Evolutionary conservation across 2,797 vertebrate species (phyloP).

Genomic region (Sphenopsis melanotis): DNA sequence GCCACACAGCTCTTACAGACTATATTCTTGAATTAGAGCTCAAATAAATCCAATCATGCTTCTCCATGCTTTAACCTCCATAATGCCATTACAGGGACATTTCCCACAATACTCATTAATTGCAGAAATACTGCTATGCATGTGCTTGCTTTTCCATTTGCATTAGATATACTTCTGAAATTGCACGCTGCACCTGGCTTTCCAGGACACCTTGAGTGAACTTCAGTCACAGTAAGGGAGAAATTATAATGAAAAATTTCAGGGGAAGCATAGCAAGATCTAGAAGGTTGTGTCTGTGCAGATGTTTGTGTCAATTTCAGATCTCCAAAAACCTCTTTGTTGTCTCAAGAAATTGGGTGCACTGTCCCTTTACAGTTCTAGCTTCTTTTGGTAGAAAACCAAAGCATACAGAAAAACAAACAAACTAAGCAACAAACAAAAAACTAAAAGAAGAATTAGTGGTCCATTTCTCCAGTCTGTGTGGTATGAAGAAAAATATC

Average conservation of each 20-base stretch:
- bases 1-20: neutral
- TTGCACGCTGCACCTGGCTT: neutral
- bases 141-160: neutral
- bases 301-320: neutral
- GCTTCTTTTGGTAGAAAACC: neutral
- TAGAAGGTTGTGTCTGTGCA: neutral
- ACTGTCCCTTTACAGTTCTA: neutral
- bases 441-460: neutral
- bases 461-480: neutral
- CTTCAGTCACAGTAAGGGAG: neutral
- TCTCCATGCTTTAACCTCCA: neutral
- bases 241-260: neutral
- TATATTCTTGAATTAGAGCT: neutral
- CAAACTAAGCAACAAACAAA: neutral
- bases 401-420: neutral
- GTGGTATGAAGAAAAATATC: neutral
- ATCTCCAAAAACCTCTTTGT: neutral
- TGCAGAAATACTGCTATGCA: neutral
- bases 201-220: neutral
- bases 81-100: neutral
- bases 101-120: neutral
- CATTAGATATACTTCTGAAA: neutral
- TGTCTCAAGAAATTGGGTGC: neutral
- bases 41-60: neutral
- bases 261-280: neutral